These are phyloP conservation scores for Ceraclea dissimilis DNA, from an alignment of 2,888 invertebrate genomes.

Conservation along the genomic window DNA sequence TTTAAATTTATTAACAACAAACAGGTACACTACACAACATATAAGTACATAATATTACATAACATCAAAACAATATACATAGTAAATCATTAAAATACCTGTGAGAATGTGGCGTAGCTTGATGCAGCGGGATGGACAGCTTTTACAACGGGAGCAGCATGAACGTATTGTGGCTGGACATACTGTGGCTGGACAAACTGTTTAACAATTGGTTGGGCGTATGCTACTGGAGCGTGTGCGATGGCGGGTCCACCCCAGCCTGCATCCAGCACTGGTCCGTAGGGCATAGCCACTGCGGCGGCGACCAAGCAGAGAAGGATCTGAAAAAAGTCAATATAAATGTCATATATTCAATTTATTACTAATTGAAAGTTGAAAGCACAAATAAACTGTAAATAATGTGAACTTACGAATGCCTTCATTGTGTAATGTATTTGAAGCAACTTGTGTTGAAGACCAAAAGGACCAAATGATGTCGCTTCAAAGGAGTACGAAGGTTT, in stretches of 20 bases:
- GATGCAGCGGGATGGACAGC: slow-evolving; percentile 45
- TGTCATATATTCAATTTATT: not conserved
- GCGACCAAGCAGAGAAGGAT: slow-evolving; percentile 37
- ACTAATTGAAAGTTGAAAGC: too few relatives aligned
- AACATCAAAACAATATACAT: too few relatives aligned
- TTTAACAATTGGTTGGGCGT: slow-evolving; percentile 23
- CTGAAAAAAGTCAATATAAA: slow-evolving; percentile 30
- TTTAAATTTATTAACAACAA: too few relatives aligned
- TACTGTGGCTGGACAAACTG: slow-evolving; percentile 16
- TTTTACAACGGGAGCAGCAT: slow-evolving; percentile 29
- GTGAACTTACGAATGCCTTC: not conserved
- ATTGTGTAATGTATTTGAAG: not conserved
- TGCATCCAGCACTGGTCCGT: slow-evolving; percentile 27
- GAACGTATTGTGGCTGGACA: not conserved
- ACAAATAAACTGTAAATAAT: not conserved
- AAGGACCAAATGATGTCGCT: too few relatives aligned
- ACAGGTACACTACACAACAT: too few relatives aligned
- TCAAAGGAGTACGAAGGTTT: too few relatives aligned
- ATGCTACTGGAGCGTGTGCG: slow-evolving; percentile 28
- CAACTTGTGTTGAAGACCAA: not conserved
- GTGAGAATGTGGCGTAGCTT: slow-evolving; percentile 53
- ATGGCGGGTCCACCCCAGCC: slow-evolving; percentile 31
- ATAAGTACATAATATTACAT: too few relatives aligned
- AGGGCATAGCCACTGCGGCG: slow-evolving; percentile 38
- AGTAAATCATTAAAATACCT: too few relatives aligned